These are phyloP conservation scores for Danionella cerebrum DNA, from an alignment of 2,113 vertebrate species.

Conservation along the genomic window DNA sequence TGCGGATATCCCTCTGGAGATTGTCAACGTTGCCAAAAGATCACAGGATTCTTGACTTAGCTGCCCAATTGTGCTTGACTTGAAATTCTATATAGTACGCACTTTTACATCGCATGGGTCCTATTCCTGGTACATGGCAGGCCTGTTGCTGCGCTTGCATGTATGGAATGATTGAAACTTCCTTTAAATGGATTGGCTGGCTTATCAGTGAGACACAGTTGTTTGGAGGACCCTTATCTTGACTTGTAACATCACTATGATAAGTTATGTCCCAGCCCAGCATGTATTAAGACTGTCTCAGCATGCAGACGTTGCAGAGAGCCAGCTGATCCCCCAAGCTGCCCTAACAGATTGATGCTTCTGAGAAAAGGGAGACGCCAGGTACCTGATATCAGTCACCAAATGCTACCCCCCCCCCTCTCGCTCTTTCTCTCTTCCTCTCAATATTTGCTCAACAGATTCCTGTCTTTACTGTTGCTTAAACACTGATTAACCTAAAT, in stretches of 20 bases:
- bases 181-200: slow-evolving; percentile 25
- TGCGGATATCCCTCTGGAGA: slow-evolving; percentile 26
- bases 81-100: no score
- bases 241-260: slow-evolving; percentile 44
- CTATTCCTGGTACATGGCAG: slow-evolving; percentile 5
- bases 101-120: neutral
- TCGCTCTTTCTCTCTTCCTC: neutral
- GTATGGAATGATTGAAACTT: slow-evolving; percentile 27
- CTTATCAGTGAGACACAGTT: slow-evolving; percentile 53
- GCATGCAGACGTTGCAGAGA: neutral
- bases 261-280: slow-evolving; percentile 22
- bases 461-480: slow-evolving; percentile 11
- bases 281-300: slow-evolving; percentile 19
- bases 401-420: neutral
- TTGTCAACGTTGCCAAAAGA: slow-evolving; percentile 37
- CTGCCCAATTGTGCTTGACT: neutral
- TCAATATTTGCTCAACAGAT: neutral
- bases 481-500: neutral
- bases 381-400: slow-evolving; percentile 28
- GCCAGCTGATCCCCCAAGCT: slow-evolving; percentile 3
- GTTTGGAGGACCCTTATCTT: slow-evolving; percentile 46
- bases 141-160: slow-evolving; percentile 22
- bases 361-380: slow-evolving; percentile 10
- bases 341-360: slow-evolving; percentile 28
- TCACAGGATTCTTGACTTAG: slow-evolving; percentile 13